phyloP scores from a whole-genome alignment of 2,113 vertebrate genomes.

The Malaclemys terrapin region DNA sequence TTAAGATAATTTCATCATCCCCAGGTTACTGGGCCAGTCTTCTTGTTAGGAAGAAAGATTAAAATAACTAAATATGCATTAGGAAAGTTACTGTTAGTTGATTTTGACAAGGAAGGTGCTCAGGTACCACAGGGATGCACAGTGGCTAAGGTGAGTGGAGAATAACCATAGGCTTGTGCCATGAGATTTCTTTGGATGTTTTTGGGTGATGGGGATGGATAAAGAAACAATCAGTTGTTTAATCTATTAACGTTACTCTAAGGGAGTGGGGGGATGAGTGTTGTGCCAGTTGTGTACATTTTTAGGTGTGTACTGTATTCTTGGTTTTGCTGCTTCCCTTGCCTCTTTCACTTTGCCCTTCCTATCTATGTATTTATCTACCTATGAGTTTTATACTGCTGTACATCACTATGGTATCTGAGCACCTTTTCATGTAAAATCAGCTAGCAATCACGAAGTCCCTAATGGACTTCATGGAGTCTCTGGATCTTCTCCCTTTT shows the following conservation, averaged over 20 bases:
- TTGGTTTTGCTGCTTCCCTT: not conserved
- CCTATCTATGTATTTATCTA: not conserved
- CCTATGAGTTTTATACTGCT: not conserved
- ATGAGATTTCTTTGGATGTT: not conserved
- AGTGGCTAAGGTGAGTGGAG: not conserved
- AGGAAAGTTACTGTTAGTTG: not conserved
- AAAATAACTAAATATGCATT: not conserved
- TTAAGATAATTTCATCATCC: slow-evolving; percentile 5
- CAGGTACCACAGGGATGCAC: not conserved
- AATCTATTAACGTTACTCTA: not conserved
- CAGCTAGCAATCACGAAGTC: not conserved
- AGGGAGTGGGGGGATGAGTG: not conserved
- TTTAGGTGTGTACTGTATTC: not conserved
- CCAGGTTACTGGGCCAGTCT: not conserved
- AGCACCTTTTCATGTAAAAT: not conserved
- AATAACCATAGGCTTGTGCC: not conserved
- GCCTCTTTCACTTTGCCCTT: not conserved
- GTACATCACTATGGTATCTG: not conserved
- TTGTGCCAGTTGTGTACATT: not conserved
- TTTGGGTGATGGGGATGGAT: not conserved
- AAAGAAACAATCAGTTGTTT: not conserved
- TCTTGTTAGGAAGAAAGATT: not conserved
- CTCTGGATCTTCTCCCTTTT: not conserved
- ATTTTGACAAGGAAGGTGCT: too few species aligned
- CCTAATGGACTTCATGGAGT: not conserved